These are phyloP conservation scores for Intoshia linei DNA, from an alignment of 1,140 invertebrate species.

Conservation along the genomic window DNA sequence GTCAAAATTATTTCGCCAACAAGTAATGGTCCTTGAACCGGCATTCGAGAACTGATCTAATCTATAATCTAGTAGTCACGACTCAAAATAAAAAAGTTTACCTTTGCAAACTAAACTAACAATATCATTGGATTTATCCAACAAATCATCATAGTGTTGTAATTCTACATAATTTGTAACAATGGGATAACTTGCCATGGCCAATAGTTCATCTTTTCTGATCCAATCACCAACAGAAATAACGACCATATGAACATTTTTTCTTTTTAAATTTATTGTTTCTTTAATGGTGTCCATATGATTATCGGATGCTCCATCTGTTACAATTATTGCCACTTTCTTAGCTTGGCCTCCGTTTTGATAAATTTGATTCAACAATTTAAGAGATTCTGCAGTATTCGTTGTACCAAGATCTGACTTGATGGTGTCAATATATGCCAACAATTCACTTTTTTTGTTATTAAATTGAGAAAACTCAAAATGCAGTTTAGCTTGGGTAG, in stretches of 20 bases:
- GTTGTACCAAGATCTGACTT: constrained; percentile 7
- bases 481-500: no score
- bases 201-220: constrained; percentile 8
- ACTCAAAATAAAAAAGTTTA: no score
- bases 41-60: no score
- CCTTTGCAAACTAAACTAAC: no score
- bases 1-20: no score
- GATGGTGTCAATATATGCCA: neutral
- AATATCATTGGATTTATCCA: no score
- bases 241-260: constrained; percentile 9
- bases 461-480: constrained; percentile 3
- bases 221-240: constrained; percentile 7
- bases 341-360: constrained; percentile 1
- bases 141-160: no score
- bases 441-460: neutral
- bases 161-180: no score
- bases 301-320: constrained; percentile 10
- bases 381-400: constrained; percentile 13
- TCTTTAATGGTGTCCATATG: constrained; percentile 7
- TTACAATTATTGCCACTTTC: neutral
- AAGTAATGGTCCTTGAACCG: no score
- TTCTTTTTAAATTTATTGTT: constrained; percentile 8
- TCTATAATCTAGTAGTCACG: no score
- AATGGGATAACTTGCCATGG: constrained; percentile 10
- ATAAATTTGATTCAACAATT: constrained; percentile 11